Conservation (phyloP, 2,113 vertebrate species). For the Gymnorhina tibicen region DNA sequence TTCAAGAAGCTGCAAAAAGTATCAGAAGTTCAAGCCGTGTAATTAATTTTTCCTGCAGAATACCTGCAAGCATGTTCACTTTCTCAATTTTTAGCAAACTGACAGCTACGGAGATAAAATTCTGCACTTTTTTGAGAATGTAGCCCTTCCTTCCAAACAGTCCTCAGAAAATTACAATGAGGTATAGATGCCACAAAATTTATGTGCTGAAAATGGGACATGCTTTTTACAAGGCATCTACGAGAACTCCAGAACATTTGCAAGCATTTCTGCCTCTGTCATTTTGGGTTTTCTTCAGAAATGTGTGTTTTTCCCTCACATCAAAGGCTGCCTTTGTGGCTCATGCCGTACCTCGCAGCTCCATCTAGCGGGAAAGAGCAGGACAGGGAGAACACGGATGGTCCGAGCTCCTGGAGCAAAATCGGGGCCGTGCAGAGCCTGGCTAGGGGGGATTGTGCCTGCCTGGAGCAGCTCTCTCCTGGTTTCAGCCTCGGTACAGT, state of each 20-base stretch:
- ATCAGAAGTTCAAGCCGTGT: background rate
- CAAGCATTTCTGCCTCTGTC: background rate
- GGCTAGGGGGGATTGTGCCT: too few relatives aligned
- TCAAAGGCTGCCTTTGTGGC: background rate
- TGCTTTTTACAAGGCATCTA: background rate
- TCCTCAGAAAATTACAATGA: background rate
- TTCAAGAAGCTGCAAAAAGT: background rate
- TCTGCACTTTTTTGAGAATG: background rate
- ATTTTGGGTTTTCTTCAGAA: background rate
- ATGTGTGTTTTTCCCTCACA: background rate
- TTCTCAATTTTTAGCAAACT: conserved; percentile 26
- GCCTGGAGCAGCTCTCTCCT: background rate
- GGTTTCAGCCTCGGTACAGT: background rate
- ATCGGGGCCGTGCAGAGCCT: background rate
- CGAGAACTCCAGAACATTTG: background rate
- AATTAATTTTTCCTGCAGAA: conserved; percentile 39
- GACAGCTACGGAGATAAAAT: conserved; percentile 26
- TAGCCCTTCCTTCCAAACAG: background rate
- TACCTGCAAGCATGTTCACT: background rate
- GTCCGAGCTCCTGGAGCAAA: background rate
- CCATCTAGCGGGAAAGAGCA: conserved; percentile 52
- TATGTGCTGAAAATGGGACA: background rate
- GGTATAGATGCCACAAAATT: background rate
- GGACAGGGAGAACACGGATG: background rate
- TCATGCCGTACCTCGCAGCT: conserved; percentile 4